Base-by-base conservation (phyloP, 2,113 vertebrate species). In the Galemys pyrenaicus region DNA sequence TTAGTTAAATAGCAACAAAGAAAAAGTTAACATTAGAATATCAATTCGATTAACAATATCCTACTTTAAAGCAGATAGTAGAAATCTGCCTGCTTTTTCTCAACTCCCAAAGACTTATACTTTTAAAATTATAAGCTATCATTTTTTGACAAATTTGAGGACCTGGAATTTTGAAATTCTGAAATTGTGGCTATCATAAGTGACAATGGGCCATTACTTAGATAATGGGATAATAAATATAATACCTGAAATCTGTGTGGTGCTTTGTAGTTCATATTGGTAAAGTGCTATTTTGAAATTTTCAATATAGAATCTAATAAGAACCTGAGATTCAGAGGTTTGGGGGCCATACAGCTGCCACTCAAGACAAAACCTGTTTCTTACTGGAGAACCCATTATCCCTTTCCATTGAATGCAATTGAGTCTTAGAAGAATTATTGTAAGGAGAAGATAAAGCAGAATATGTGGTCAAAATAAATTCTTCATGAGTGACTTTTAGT, bases 1-100 rank as follows among this genome's bases (percentile, higher is more conserved):
- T 95, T 96, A 97, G n/a, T 95, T 96, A 97, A 79, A 70, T 41
- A 60, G 46, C 90, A 94, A 62, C 44, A 68, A 74, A 71, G 9
- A 60, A 58, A 6, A 49, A 49, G 46, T 77, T 87, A 46, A 60
- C 30, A 15, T 20, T 35, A n/a, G 75, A 56, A 75, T 96, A 88
- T 73, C 58, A 93, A 44, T 94, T 97, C 93, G 9, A 70, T 75
- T 19, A 91, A 22, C 30, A 30, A 0, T 51, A 73, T 67, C 8
- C 41, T 68, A 13, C 44, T 87, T 79, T 74, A 83, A 88, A 78
- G 13, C 70, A 37, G 30, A 71, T 84, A 78, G 51, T 46, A 67
- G 26, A 26, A 78, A 51, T 74, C 32, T 54, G 7, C 22, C 24
- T 85, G 10, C 22, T 80, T n/a, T 71, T 28, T 68, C 79, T 77